Conservation (phyloP, 2,888 invertebrate species). For the Tachina fera region DNA sequence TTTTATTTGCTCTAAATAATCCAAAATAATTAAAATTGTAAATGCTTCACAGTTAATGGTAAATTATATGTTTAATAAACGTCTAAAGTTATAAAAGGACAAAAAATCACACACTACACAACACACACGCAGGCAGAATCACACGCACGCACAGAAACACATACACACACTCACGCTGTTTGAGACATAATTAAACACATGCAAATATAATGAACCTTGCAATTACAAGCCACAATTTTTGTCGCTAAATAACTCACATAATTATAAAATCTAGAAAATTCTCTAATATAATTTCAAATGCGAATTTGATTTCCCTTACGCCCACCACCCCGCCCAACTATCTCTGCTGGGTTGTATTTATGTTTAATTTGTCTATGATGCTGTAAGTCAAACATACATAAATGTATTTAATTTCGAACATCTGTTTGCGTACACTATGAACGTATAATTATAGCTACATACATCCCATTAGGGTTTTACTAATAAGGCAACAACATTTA, state of each 20-base stretch:
- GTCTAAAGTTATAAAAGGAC: neutral
- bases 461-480: neutral
- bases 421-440: neutral
- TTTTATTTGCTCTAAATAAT: slow-evolving; percentile 45
- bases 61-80: neutral
- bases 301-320: slow-evolving; percentile 10
- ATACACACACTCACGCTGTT: neutral
- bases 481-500: neutral
- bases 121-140: neutral
- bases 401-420: slow-evolving; percentile 4
- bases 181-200: slow-evolving; percentile 8
- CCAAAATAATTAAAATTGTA: slow-evolving; percentile 49
- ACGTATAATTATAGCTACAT: neutral
- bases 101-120: neutral
- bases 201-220: slow-evolving; percentile 13
- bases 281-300: slow-evolving; percentile 39
- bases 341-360: neutral
- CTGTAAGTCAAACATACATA: neutral
- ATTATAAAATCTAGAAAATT: slow-evolving; percentile 30
- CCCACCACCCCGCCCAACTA: neutral
- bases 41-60: slow-evolving; percentile 30
- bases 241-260: neutral
- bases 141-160: neutral
- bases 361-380: neutral
- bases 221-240: slow-evolving; percentile 13